Conservation (phyloP, 2,797 vertebrate genomes). For the Margarornis squamiger region DNA sequence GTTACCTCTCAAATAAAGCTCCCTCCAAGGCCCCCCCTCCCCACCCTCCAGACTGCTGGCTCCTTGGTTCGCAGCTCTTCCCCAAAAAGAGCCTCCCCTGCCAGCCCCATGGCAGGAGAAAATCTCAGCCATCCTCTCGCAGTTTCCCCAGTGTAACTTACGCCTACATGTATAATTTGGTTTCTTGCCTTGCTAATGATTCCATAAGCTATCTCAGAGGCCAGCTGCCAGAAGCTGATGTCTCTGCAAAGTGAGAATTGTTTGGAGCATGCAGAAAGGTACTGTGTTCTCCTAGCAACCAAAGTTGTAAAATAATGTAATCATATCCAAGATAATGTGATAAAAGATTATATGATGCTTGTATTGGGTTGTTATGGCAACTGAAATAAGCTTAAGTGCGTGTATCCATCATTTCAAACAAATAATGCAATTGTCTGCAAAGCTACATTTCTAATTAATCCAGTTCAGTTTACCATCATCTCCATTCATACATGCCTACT, state of each 20-base stretch:
- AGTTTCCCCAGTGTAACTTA: not conserved
- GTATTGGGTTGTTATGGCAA: slow-evolving; percentile 56
- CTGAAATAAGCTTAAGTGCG: slow-evolving; percentile 29
- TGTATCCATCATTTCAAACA: slow-evolving; percentile 42
- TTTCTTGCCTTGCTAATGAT: slow-evolving; percentile 19
- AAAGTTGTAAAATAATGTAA: slow-evolving; percentile 66
- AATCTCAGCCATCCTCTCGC: not conserved
- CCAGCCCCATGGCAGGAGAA: not conserved
- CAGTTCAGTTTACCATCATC: not conserved
- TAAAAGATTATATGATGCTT: slow-evolving; percentile 56
- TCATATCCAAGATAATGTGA: slow-evolving; percentile 45
- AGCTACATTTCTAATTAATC: slow-evolving; percentile 48
- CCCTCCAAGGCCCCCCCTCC: not conserved
- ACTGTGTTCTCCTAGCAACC: slow-evolving; percentile 53
- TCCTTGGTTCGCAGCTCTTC: not conserved
- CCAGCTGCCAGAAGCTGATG: slow-evolving; percentile 8
- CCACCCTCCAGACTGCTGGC: not conserved
- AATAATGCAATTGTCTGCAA: slow-evolving; percentile 41
- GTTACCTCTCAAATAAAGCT: not conserved
- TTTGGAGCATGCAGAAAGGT: slow-evolving; percentile 10
- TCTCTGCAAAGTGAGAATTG: slow-evolving; percentile 34
- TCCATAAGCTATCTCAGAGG: not conserved
- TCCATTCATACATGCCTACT: not conserved
- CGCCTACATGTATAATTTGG: not conserved
- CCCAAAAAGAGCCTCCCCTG: not conserved